Evolutionary conservation across 1,140 invertebrate species (phyloP).

Genomic region (Aethina tumida): DNA sequence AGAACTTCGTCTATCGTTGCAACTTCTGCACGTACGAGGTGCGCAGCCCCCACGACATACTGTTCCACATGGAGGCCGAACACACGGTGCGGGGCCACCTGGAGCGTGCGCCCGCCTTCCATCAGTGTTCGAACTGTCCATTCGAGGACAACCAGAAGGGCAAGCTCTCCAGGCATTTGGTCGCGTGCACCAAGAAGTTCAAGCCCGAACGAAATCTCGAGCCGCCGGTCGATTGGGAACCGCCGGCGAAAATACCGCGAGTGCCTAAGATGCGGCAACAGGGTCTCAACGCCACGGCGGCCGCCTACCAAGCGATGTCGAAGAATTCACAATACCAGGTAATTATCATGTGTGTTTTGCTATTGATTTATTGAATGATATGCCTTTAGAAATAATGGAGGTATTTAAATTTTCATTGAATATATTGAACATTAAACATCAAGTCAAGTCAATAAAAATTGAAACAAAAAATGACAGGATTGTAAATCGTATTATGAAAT

Average conservation of each 20-base stretch:
- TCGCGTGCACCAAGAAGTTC: slow-evolving; percentile 87
- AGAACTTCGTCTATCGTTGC: slow-evolving; percentile 74
- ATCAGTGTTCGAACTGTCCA: slow-evolving; percentile 88
- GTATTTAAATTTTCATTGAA: too few relatives aligned
- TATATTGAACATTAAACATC: too few relatives aligned
- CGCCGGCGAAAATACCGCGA: slow-evolving; percentile 82
- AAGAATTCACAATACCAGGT: slow-evolving; percentile 40
- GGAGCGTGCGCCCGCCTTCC: slow-evolving; percentile 75
- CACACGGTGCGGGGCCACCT: slow-evolving; percentile 72
- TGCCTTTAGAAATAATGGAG: too few relatives aligned
- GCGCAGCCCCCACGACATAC: slow-evolving; percentile 74
- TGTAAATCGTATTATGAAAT: too few relatives aligned
- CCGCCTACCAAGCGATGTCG: slow-evolving; percentile 36
- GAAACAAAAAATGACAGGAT: too few relatives aligned
- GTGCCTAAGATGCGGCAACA: slow-evolving; percentile 45
- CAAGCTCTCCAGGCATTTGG: slow-evolving; percentile 79
- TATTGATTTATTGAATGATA: too few relatives aligned
- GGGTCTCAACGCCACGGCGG: slow-evolving; percentile 31
- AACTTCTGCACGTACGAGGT: slow-evolving; percentile 81
- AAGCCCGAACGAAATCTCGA: slow-evolving; percentile 66
- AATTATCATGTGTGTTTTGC: too few relatives aligned
- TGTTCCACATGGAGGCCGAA: slow-evolving; percentile 84
- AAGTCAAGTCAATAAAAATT: too few relatives aligned
- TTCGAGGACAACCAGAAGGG: slow-evolving; percentile 92
- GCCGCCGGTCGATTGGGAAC: slow-evolving; percentile 81